Conservation (phyloP, 2,888 invertebrate species). For the Drosophila anceps region DNA sequence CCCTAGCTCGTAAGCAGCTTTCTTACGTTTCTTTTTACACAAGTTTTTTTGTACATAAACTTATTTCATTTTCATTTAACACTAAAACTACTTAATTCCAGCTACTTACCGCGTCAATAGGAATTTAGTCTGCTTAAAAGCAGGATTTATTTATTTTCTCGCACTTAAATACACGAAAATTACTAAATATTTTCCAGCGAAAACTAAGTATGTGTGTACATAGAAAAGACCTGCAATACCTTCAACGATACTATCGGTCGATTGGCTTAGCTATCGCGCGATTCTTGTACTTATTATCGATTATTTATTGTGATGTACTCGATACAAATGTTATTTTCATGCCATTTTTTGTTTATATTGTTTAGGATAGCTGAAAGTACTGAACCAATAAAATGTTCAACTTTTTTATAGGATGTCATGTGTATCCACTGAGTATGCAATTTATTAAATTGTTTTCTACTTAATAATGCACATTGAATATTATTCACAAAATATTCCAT, state of each 20-base stretch:
- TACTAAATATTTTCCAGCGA: conserved; percentile 56
- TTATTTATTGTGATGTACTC: conserved; percentile 9
- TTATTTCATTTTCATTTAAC: not conserved
- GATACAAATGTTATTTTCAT: conserved; percentile 4
- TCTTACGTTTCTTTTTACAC: conserved; percentile 30
- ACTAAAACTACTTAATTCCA: conserved; percentile 34
- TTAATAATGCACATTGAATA: not conserved
- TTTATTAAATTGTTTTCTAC: not conserved
- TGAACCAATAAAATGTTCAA: too few species aligned
- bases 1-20: conserved; percentile 23
- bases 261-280: conserved; percentile 1
- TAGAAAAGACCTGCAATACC: conserved; percentile 43
- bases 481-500: not conserved
- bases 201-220: conserved; percentile 64
- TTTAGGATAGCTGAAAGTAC: not conserved
- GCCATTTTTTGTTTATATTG: not conserved
- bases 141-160: conserved; percentile 72
- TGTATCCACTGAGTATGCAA: conserved; percentile 3
- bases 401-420: not conserved
- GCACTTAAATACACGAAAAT: conserved; percentile 65
- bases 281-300: conserved; percentile 23
- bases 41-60: conserved; percentile 15
- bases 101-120: conserved; percentile 80
- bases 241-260: conserved; percentile 23
- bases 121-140: conserved; percentile 72